Evolutionary conservation across 2,888 invertebrate genomes (phyloP), one percentile per base, ranked within the genome.

Genomic region (Magallana nippona): DNA sequence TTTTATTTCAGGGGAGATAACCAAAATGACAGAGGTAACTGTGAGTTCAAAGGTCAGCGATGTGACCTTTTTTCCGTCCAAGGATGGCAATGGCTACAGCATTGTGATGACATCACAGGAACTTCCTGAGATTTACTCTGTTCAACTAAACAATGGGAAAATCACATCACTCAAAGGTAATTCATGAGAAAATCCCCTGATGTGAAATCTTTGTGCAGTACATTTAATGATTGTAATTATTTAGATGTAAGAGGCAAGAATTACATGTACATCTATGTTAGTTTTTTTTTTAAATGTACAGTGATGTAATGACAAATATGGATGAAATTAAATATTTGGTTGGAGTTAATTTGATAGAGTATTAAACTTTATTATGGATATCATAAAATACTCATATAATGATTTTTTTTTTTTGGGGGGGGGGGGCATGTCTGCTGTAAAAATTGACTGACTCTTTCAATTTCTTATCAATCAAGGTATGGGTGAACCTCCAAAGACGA

Each of bases 21-120:
- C 95, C 89, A 96, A 96, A 91, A 95, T 95, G 57, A 97, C 96
- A 93, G 96, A 97, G 90, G 96, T 97, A 83, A 96, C 96, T 93
- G 96, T 97, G 11, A 96, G 96, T 10, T 94, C 96, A 86, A 96
- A 96, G 93, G 96, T 97, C 88, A 96, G 96, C 89, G 96, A 96
- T 91, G 95, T 96, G 82, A 96, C 96, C 5, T 97, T 96, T 93
- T 96, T 96, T 93, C 96, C 96, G 0, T 96, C 96, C 78, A 96
- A 96, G 91, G 96, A 95, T 2, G 96, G 96, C 32, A 96, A 96
- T 92, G 96, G 96, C 85, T 97, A 96, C 92, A 96, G 97, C 93
- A 95, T 97, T 71, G 96, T 96, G 91, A 96, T 96, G 82, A 96
- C 96, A 85, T 96, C 96, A 13, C 95, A 95, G 89, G 96, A 96